phyloP scores from a whole-genome alignment of 2,888 invertebrate species.

The Sphaeridia pumilis region DNA sequence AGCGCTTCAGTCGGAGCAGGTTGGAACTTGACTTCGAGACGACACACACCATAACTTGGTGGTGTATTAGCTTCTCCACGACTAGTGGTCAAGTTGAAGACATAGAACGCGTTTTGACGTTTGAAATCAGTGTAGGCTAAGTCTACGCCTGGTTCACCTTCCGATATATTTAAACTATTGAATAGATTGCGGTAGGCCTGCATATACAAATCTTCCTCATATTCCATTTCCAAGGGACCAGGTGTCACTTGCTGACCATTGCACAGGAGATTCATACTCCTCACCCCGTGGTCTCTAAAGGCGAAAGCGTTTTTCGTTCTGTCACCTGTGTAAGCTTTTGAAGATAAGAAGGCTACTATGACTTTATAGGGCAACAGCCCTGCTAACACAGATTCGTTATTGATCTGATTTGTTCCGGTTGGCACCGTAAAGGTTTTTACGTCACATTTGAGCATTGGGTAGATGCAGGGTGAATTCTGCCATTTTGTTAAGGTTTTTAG shows the following conservation, averaged over 20 bases:
- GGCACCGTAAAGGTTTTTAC: conserved; percentile 16
- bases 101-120: neutral
- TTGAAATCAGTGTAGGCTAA: conserved; percentile 4
- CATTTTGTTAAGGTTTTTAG: conserved; percentile 11
- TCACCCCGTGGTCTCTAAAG: conserved; percentile 3
- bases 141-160: conserved; percentile 7
- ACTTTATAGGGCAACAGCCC: conserved; percentile 20
- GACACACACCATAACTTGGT: conserved; percentile 1
- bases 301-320: conserved; percentile 1
- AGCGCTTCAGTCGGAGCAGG: conserved; percentile 7
- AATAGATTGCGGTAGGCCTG: conserved; percentile 3
- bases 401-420: conserved; percentile 8
- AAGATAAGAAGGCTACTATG: conserved; percentile 11
- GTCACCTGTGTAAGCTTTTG: conserved; percentile 1
- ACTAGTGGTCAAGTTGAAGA: conserved; percentile 1
- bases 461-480: conserved; percentile 5
- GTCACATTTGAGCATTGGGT: conserved; percentile 11
- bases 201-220: neutral
- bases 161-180: neutral
- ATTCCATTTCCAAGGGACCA: conserved; percentile 2
- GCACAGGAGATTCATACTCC: neutral
- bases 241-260: neutral
- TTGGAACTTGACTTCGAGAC: conserved; percentile 16
- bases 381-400: conserved; percentile 15
- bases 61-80: neutral